Percentiles rank a stretch among this genome's conserved stretches.
These are phyloP conservation scores for Periplaneta americana DNA, from an alignment of 1,140 invertebrate species.

Conservation along the genomic window DNA sequence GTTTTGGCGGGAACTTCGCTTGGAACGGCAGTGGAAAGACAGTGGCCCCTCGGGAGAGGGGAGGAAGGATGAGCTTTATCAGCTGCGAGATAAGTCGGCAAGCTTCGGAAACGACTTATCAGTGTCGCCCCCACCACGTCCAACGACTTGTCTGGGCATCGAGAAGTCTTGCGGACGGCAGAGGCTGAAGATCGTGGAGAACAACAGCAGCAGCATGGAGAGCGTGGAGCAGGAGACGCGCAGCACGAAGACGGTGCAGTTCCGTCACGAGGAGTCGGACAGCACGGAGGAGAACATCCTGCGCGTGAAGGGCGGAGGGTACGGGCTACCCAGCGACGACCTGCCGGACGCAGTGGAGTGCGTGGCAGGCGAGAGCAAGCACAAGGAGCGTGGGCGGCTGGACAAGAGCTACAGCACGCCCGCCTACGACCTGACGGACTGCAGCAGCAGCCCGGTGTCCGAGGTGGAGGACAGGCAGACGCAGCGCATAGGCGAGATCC, in stretches of 20 bases:
- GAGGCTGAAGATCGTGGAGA: neutral
- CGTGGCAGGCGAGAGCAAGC: neutral
- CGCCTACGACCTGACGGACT: conserved; percentile 58
- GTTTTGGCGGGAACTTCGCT: conserved; percentile 53
- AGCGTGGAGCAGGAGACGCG: neutral
- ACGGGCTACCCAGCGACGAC: neutral
- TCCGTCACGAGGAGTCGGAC: neutral
- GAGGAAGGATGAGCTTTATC: conserved; percentile 24
- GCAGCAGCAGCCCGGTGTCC: neutral
- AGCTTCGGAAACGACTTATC: conserved; percentile 67
- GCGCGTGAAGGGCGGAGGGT: neutral
- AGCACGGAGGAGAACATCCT: neutral
- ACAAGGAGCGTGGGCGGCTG: conserved; percentile 45
- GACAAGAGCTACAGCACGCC: conserved; percentile 74
- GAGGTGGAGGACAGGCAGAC: conserved; percentile 4
- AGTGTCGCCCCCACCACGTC: conserved; percentile 44
- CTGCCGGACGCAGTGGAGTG: neutral
- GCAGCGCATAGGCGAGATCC: conserved; percentile 20
- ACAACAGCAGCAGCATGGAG: conserved; percentile 20
- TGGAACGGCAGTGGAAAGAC: conserved; percentile 27
- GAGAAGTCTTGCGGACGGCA: conserved; percentile 26
- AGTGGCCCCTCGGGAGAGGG: neutral
- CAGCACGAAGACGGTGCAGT: neutral
- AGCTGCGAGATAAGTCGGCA: conserved; percentile 56
- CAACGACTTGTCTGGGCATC: conserved; percentile 58